A percentile compares a stretch with the other conserved stretches of the same genome.
Conservation (phyloP, 2,797 vertebrate genomes). For the Bufotes viridis region DNA sequence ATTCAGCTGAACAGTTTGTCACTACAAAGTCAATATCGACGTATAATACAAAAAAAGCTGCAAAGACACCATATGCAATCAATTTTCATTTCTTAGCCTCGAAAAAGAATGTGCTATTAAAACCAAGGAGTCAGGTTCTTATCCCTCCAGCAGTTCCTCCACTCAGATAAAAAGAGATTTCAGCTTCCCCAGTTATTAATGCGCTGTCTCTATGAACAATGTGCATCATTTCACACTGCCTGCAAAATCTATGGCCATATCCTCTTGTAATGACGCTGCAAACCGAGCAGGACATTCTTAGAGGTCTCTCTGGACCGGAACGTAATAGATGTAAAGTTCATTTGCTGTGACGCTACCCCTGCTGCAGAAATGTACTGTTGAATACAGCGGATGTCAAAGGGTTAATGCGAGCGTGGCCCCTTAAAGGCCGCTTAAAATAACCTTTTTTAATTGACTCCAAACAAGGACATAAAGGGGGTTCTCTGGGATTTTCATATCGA, state of each 20-base stretch:
- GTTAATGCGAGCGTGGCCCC: neutral
- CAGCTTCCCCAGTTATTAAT: constrained; percentile 86
- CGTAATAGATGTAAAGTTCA: constrained; percentile 1
- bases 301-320: neutral
- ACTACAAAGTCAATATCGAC: constrained; percentile 69
- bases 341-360: neutral
- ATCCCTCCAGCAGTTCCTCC: constrained; percentile 75
- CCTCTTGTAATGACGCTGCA: constrained; percentile 69
- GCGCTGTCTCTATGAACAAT: constrained; percentile 85
- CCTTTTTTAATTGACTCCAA: too few relatives aligned
- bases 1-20: constrained; percentile 68
- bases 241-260: constrained; percentile 82
- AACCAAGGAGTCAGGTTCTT: constrained; percentile 79
- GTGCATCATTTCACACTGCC: constrained; percentile 67
- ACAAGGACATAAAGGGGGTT: too few relatives aligned
- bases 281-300: constrained; percentile 63
- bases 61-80: constrained; percentile 71
- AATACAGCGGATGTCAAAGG: neutral
- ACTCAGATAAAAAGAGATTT: constrained; percentile 84
- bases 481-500: too few relatives aligned
- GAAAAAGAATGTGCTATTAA: constrained; percentile 75
- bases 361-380: neutral
- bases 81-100: constrained; percentile 73
- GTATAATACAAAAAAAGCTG: constrained; percentile 67
- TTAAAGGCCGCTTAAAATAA: neutral